phyloP scores from a whole-genome alignment of 2,113 vertebrate genomes.

The Muntiacus reevesi region DNA sequence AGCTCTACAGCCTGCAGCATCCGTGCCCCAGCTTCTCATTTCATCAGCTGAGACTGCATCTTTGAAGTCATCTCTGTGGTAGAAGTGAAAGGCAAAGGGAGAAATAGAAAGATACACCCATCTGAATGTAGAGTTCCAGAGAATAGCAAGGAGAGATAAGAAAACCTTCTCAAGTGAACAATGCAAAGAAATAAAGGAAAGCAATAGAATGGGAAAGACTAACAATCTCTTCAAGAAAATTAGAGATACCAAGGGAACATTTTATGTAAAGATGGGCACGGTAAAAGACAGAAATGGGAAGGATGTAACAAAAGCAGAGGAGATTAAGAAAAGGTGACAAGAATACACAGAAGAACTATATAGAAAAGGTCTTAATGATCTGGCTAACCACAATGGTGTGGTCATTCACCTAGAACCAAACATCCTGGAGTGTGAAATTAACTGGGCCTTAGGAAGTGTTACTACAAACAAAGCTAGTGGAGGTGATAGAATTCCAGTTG shows the following conservation, averaged over 20 bases:
- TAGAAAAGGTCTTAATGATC: not conserved
- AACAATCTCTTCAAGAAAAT: not conserved
- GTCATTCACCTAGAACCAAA: not conserved
- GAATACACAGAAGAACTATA: not conserved
- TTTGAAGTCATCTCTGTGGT: not conserved
- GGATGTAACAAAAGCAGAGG: not conserved
- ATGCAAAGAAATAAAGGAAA: not conserved
- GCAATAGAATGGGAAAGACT: not conserved
- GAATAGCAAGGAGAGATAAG: not conserved
- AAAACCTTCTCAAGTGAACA: not conserved
- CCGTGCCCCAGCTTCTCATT: rapidly evolving
- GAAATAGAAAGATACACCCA: not conserved
- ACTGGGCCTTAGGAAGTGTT: not conserved
- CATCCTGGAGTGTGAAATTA: not conserved
- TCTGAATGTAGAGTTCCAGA: not conserved
- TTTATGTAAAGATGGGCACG: not conserved
- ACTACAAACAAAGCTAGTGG: not conserved
- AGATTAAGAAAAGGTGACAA: not conserved
- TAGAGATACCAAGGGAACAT: not conserved
- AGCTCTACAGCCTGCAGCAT: not conserved
- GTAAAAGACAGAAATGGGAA: not conserved
- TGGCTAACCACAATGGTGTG: not conserved
- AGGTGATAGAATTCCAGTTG: not conserved
- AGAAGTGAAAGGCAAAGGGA: not conserved
- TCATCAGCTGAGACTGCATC: not conserved